These are phyloP conservation scores for Cheilosia impressa DNA, from an alignment of 2,888 invertebrate genomes.

Conservation along the genomic window DNA sequence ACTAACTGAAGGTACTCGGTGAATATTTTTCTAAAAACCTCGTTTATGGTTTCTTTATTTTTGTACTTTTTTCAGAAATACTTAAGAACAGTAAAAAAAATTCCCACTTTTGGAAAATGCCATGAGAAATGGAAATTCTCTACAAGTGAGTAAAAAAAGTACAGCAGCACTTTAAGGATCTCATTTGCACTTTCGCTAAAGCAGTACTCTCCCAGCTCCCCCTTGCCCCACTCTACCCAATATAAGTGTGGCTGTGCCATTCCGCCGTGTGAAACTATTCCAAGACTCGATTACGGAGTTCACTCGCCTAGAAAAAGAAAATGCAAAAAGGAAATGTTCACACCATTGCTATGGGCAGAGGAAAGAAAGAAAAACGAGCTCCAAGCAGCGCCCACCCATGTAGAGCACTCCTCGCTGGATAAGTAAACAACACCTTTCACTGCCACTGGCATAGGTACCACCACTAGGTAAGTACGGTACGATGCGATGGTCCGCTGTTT, in stretches of 20 bases:
- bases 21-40: too few relatives aligned
- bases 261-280: slow-evolving; percentile 32
- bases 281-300: slow-evolving; percentile 22
- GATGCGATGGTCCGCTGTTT: slow-evolving; percentile 54
- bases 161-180: neutral
- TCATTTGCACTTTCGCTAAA: slow-evolving; percentile 19
- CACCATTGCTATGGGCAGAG: slow-evolving; percentile 37
- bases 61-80: too few relatives aligned
- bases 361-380: neutral
- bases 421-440: slow-evolving; percentile 61
- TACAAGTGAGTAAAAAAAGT: too few relatives aligned
- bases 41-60: too few relatives aligned
- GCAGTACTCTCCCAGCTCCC: neutral
- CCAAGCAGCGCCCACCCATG: neutral
- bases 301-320: slow-evolving; percentile 2
- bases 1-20: too few relatives aligned
- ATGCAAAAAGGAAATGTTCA: slow-evolving; percentile 51
- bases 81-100: too few relatives aligned
- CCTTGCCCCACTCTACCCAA: neutral
- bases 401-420: slow-evolving; percentile 23
- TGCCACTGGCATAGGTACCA: slow-evolving; percentile 40
- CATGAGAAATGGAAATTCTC: too few relatives aligned
- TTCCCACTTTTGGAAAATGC: too few relatives aligned
- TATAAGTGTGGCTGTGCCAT: slow-evolving; percentile 3
- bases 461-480: slow-evolving; percentile 37